Evolutionary conservation across 1,140 invertebrate genomes (phyloP).

Genomic region (Zaprionus lachaisei): DNA sequence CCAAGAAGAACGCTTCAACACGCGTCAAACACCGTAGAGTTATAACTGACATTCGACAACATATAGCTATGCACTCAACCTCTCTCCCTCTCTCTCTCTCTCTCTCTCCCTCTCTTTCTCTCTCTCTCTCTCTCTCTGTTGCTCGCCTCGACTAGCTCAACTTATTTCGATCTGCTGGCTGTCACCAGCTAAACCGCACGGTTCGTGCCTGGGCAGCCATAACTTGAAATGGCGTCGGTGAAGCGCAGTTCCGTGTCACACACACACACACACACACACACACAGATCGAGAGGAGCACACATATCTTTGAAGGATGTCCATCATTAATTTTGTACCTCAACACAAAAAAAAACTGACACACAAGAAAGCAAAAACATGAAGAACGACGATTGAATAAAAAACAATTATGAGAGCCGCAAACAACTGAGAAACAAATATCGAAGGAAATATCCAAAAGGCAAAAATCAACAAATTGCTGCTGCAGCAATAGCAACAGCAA

Average conservation of each 20-base stretch:
- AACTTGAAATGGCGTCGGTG: slow-evolving; percentile 63
- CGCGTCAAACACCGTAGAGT: background rate
- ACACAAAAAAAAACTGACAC: slow-evolving; percentile 9
- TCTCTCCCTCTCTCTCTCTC: background rate
- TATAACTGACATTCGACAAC: background rate
- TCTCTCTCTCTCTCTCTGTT: background rate
- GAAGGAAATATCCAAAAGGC: slow-evolving; percentile 26
- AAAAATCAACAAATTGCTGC: slow-evolving; percentile 40
- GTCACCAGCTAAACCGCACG: slow-evolving; percentile 43
- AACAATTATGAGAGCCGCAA: slow-evolving; percentile 27
- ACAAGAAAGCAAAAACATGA: background rate
- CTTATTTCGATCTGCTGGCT: slow-evolving; percentile 51
- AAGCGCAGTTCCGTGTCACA: slow-evolving; percentile 47
- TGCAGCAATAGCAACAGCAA: background rate
- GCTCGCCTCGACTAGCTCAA: slow-evolving; percentile 34
- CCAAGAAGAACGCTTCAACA: background rate
- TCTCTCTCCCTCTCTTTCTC: background rate
- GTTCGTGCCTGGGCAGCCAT: slow-evolving; percentile 68
- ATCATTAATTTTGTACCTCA: slow-evolving; percentile 58
- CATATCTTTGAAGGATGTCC: slow-evolving; percentile 46
- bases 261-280: slow-evolving; percentile 19
- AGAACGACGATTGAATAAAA: slow-evolving; percentile 4
- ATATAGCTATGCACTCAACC: background rate
- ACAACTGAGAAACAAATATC: slow-evolving; percentile 11
- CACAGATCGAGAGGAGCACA: background rate